Percentiles rank a stretch among this genome's conserved stretches.
Evolutionary conservation across 2,888 invertebrate genomes (phyloP).

Genomic region (Trichogramma dendrolimi): DNA sequence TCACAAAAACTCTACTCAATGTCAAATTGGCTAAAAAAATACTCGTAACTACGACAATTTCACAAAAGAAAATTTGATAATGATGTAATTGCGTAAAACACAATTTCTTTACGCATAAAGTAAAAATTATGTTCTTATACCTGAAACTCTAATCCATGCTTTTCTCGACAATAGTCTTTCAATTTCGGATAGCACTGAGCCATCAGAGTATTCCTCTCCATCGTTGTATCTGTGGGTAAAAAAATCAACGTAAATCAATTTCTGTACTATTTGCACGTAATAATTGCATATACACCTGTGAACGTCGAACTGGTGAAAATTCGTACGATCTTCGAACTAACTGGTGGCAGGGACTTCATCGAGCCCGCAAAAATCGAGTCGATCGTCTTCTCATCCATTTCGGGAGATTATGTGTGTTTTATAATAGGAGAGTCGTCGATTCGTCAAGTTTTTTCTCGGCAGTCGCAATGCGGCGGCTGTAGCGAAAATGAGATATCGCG

Average conservation of each 20-base stretch:
- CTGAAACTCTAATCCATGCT: slow-evolving; percentile 97
- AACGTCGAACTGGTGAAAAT: slow-evolving; percentile 98
- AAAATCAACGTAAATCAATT: background rate
- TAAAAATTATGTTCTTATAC: slow-evolving; percentile 53
- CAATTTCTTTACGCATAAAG: background rate
- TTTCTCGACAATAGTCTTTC: slow-evolving; percentile 95
- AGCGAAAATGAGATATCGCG: no score
- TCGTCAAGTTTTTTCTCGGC: no score
- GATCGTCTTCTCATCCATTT: slow-evolving; percentile 85
- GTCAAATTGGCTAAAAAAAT: no score
- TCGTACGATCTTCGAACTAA: slow-evolving; percentile 95
- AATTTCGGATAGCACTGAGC: slow-evolving; percentile 95
- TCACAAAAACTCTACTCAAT: no score
- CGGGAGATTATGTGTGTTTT: slow-evolving; percentile 6
- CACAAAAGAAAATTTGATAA: no score
- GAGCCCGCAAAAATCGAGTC: slow-evolving; percentile 88
- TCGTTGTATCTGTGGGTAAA: slow-evolving; percentile 77
- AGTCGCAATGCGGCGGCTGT: no score
- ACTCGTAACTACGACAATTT: no score
- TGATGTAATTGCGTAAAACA: background rate
- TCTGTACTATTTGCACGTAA: background rate
- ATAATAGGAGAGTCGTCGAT: background rate
- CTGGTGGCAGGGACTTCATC: slow-evolving; percentile 82
- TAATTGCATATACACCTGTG: slow-evolving; percentile 65
- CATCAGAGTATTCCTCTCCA: slow-evolving; percentile 96